Base-by-base conservation (phyloP, 2,797 vertebrate species). In the Oryzias dopingdopingensis region DNA sequence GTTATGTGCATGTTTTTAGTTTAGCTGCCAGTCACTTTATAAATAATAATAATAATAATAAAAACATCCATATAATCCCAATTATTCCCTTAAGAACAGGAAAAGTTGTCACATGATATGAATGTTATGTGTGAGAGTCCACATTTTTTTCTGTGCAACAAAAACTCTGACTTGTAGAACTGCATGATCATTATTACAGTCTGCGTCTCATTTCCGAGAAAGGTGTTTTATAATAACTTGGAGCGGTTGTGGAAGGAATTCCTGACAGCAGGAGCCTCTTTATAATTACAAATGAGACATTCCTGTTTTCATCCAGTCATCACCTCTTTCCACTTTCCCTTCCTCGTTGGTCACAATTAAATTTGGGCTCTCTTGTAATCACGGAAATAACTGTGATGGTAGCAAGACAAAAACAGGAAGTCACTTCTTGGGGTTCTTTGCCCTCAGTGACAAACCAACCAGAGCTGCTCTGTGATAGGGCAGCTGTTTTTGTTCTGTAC, bases 341-440 rank as follows among this genome's bases (percentile, higher is more conserved):
- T 56, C 22, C 32, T 23, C 46, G 37, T 12, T 45, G 22, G 40
- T 44, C 44, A 61, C 45, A 58, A 46, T n/a, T 51, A 67, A n/a
- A 6, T 4, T 29, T 3, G 14, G 49, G 18, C 20, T 53, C 24
- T 18, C 32, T 0, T 4, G 44, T 65, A 67, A 71, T 70, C 59
- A 72, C 42, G 53, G 67, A 70, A 78, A 65, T 32, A 12, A 2
- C 13, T 52, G 60, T 58, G 46, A 70, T 56, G 42, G 55, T 52
- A 12, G 37, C 17, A 26, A 57, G 57, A 77, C 72, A 71, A 83
- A 81, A 87, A 88, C 85, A 90, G 81, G 82, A 87, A 88, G 80
- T 65, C n/a, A 59, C 61, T 56, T 15, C 22, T 49, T 69, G 69
- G 59, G 26, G 6, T 45, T 54, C 18, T 66, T 22, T 76, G 67